A percentile compares a stretch with the other conserved stretches of the same genome.
These are phyloP conservation scores for Equus quagga DNA, from an alignment of 2,113 vertebrate genomes.

Conservation along the genomic window DNA sequence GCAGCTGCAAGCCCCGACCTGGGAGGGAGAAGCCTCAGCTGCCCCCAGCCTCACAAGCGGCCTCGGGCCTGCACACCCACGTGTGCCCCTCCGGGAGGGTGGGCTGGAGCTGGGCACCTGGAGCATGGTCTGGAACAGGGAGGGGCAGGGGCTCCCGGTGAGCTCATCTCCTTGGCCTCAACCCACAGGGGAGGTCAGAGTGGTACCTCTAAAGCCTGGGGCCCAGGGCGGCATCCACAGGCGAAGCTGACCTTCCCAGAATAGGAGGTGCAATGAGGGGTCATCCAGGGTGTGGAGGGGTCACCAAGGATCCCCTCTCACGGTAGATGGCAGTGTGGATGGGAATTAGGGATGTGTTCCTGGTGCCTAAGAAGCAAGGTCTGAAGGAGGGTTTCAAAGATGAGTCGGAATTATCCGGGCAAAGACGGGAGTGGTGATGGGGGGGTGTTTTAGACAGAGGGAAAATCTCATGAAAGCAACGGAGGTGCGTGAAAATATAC, in stretches of 20 bases:
- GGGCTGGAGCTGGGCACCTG: neutral
- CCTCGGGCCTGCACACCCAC: neutral
- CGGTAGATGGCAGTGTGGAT: rapidly evolving
- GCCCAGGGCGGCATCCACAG: neutral
- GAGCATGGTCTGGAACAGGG: neutral
- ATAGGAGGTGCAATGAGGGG: too few species aligned
- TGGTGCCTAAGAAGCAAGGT: neutral
- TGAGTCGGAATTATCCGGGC: neutral
- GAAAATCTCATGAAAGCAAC: neutral
- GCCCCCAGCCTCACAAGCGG: neutral
- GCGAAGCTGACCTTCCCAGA: too few species aligned
- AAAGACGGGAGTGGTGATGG: neutral
- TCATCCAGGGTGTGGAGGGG: neutral
- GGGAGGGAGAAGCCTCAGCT: neutral
- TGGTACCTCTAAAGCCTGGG: rapidly evolving
- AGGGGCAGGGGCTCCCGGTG: neutral
- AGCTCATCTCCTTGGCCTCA: neutral
- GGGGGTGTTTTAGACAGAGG: neutral
- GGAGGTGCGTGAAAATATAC: neutral
- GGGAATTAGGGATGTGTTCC: neutral
- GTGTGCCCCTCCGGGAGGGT: rapidly evolving
- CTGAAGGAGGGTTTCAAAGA: neutral
- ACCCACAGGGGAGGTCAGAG: neutral
- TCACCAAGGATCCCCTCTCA: rapidly evolving
- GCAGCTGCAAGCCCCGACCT: rapidly evolving